phyloP scores from a whole-genome alignment of 2,113 vertebrate species.

The Menura novaehollandiae region DNA sequence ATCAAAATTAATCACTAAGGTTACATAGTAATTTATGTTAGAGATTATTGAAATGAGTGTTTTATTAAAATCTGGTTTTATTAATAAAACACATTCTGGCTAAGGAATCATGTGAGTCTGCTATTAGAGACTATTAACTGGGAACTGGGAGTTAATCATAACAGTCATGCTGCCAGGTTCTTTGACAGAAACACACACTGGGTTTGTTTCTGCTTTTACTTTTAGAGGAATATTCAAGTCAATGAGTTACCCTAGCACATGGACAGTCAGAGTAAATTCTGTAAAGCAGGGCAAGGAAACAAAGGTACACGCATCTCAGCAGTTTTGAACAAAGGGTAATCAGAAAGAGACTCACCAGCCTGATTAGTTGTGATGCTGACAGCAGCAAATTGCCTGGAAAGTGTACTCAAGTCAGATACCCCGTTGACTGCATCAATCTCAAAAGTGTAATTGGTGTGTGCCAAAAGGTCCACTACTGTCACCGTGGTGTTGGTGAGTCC shows the following conservation, averaged over 20 bases:
- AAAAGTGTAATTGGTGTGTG: constrained; percentile 98
- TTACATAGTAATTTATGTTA: constrained; percentile 47
- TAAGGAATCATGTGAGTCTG: neutral
- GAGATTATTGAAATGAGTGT: constrained; percentile 44
- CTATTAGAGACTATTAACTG: constrained; percentile 51
- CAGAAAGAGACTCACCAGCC: constrained; percentile 82
- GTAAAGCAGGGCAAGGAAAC: neutral
- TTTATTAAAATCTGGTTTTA: constrained; percentile 65
- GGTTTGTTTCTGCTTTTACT: neutral
- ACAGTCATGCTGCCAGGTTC: constrained; percentile 37
- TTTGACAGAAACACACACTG: neutral
- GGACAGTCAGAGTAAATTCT: neutral
- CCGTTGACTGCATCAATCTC: constrained; percentile 93
- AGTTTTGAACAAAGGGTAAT: neutral
- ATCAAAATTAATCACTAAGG: constrained; percentile 62
- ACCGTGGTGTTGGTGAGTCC: constrained; percentile 92
- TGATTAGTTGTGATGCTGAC: constrained; percentile 98
- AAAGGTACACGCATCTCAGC: neutral
- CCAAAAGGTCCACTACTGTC: constrained; percentile 90
- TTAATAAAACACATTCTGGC: constrained; percentile 59
- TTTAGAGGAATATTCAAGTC: neutral
- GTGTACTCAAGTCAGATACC: constrained; percentile 81
- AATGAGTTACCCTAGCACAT: neutral
- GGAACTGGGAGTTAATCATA: constrained; percentile 50
- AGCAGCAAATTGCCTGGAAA: constrained; percentile 85